Percentiles rank a stretch among this genome's conserved stretches.
phyloP scores from a whole-genome alignment of 2,888 invertebrate species.

The Pandemis corylana region DNA sequence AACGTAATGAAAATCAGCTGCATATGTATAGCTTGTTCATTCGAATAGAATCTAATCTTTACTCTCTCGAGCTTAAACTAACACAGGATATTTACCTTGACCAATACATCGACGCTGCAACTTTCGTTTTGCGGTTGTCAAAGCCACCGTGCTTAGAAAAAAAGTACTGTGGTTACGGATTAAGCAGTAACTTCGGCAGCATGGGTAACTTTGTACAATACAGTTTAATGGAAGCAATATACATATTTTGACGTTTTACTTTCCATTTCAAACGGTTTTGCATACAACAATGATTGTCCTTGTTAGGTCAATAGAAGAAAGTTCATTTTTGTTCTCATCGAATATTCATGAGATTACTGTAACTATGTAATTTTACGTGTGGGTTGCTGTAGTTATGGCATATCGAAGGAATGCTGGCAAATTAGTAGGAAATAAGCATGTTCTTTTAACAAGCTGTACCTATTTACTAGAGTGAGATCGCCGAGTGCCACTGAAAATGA shows the following conservation, averaged over 20 bases:
- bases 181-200: background rate
- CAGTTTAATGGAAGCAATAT: constrained; percentile 24
- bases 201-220: background rate
- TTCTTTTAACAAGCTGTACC: too few relatives aligned
- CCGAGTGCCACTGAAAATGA: too few relatives aligned
- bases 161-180: background rate
- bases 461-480: too few relatives aligned
- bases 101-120: background rate
- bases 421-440: background rate
- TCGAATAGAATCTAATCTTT: background rate
- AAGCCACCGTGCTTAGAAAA: background rate
- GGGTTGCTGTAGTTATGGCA: background rate
- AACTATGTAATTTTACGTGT: constrained; percentile 13
- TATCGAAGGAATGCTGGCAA: background rate
- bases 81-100: background rate
- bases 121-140: background rate
- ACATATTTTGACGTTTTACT: constrained; percentile 33
- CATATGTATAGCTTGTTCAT: background rate
- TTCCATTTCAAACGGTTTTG: constrained; percentile 30
- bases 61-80: background rate
- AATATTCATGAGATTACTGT: constrained; percentile 33
- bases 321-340: constrained; percentile 18
- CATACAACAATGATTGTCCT: constrained; percentile 26
- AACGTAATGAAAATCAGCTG: background rate
- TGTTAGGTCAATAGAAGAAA: constrained; percentile 30